phyloP scores from a whole-genome alignment of 1,140 invertebrate species.

The Dendrolimus kikuchii region DNA sequence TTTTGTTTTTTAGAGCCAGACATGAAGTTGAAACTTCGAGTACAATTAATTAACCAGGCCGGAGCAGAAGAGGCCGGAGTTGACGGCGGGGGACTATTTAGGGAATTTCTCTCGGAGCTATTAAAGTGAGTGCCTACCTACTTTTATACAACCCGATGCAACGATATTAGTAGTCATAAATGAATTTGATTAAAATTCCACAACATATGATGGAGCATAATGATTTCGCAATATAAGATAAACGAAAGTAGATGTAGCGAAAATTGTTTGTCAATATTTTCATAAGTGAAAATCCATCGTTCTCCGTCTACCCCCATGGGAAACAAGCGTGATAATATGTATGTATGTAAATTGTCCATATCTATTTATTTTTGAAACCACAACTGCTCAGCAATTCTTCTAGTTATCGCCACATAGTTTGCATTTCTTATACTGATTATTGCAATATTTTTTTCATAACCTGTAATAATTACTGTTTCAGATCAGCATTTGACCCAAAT shows the following conservation, averaged over 20 bases:
- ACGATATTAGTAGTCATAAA: no score
- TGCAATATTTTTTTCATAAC: neutral
- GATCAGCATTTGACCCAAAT: conserved; percentile 96
- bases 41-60: conserved; percentile 91
- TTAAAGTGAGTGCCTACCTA: conserved; percentile 74
- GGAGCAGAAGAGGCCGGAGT: conserved; percentile 96
- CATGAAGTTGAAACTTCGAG: conserved; percentile 86
- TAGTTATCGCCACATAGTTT: neutral
- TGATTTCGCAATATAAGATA: no score
- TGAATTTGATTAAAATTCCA: no score
- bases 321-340: no score
- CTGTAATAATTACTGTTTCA: conserved; percentile 16
- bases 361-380: conserved; percentile 4
- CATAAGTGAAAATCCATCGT: no score
- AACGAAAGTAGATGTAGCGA: no score
- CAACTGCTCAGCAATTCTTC: neutral
- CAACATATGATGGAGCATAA: no score
- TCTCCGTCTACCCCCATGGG: no score
- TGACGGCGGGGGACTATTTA: conserved; percentile 94
- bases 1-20: conserved; percentile 86
- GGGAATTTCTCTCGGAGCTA: conserved; percentile 93
- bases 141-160: no score
- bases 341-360: no score
- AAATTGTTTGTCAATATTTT: no score
- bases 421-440: neutral